A percentile compares a stretch with the other conserved stretches of the same genome.
phyloP scores from a whole-genome alignment of 2,888 invertebrate species.

The Agonopterix subpropinquella region DNA sequence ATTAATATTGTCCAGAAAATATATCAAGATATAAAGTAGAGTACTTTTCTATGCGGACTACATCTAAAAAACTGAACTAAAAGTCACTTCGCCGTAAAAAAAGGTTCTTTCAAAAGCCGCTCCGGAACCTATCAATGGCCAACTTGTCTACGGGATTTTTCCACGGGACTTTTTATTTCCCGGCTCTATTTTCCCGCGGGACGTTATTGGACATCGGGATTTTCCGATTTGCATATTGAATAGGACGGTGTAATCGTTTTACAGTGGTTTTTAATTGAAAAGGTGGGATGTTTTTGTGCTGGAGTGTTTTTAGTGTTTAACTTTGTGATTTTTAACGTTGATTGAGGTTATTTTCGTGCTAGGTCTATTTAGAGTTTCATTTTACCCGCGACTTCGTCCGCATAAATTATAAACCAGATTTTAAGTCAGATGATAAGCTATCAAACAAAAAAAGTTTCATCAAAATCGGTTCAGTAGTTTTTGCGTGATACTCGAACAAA shows the following conservation, averaged over 20 bases:
- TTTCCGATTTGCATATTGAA: slow-evolving; percentile 62
- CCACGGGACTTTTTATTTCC: slow-evolving; percentile 14
- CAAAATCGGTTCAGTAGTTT: too few species aligned
- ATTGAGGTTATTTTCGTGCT: too few species aligned
- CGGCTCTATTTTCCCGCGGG: slow-evolving; percentile 4
- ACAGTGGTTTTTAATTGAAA: slow-evolving; percentile 42
- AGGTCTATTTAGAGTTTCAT: too few species aligned
- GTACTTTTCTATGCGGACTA: not conserved
- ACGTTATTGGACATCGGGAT: slow-evolving; percentile 40
- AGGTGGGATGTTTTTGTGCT: slow-evolving; percentile 10
- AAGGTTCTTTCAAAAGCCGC: slow-evolving; percentile 32
- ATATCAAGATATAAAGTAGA: not conserved
- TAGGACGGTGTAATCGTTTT: slow-evolving; percentile 29
- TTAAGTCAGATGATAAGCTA: too few species aligned
- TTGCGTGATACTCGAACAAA: too few species aligned
- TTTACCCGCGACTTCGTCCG: too few species aligned
- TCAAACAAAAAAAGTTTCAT: too few species aligned
- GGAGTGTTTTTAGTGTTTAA: not conserved
- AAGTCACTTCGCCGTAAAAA: slow-evolving; percentile 36
- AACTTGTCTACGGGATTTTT: slow-evolving; percentile 29
- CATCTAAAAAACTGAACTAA: slow-evolving; percentile 21
- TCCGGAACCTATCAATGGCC: slow-evolving; percentile 64
- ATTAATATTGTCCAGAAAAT: too few species aligned
- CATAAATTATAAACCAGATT: too few species aligned
- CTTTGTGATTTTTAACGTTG: not conserved